These are phyloP conservation scores for Coracias cyanogaster DNA, from an alignment of 2,797 vertebrate genomes.

Conservation along the genomic window DNA sequence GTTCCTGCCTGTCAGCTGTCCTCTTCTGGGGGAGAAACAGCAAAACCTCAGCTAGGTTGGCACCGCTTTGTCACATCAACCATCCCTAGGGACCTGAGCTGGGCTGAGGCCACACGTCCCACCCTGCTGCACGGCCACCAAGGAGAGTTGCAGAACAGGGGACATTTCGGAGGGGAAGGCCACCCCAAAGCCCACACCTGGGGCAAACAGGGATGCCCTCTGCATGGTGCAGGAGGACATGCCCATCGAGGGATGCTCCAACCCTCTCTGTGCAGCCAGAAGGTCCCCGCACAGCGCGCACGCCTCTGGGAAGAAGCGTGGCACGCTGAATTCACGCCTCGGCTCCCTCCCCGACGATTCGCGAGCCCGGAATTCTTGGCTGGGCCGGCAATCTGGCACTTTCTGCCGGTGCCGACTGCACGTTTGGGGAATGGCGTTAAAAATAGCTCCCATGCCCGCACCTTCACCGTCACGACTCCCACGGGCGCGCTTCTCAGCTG, in stretches of 20 bases:
- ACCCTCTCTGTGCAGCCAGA: neutral
- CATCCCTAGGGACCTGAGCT: rapidly evolving
- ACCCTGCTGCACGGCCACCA: rapidly evolving
- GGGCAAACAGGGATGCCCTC: neutral
- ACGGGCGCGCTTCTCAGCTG: neutral
- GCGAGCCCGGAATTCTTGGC: neutral
- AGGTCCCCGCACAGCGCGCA: rapidly evolving
- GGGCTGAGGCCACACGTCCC: neutral
- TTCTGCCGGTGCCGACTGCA: constrained; percentile 18
- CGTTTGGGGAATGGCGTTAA: neutral
- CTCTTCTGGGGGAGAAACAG: neutral
- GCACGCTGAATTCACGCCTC: neutral
- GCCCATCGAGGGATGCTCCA: neutral
- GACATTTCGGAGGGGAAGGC: neutral
- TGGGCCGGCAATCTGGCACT: constrained; percentile 45
- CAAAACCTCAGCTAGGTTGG: neutral
- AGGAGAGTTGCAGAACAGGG: neutral
- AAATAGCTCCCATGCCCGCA: neutral
- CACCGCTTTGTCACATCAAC: rapidly evolving
- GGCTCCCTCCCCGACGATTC: neutral
- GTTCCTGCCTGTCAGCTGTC: neutral
- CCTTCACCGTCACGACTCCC: neutral
- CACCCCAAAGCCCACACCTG: rapidly evolving
- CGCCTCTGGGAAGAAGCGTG: rapidly evolving
- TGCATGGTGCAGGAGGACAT: rapidly evolving